These are phyloP conservation scores for Apis florea DNA, from an alignment of 1,140 invertebrate genomes.

Conservation along the genomic window DNA sequence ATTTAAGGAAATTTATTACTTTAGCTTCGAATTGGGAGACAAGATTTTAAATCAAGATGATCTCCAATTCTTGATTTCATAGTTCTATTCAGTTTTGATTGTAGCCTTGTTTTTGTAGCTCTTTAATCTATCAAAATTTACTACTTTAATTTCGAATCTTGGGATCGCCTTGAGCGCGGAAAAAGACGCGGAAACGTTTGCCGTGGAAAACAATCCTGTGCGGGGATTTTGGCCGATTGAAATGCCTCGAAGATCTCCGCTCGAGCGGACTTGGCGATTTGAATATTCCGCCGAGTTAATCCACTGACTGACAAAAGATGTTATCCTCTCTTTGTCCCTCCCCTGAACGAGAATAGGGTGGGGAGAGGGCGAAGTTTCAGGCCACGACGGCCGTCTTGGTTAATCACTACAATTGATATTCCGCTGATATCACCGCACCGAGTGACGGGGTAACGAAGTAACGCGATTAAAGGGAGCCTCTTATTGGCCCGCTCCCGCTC, in stretches of 20 bases:
- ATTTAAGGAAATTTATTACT: too few species aligned
- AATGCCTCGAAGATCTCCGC: constrained; percentile 59
- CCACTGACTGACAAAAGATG: constrained; percentile 75
- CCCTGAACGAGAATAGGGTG: constrained; percentile 38
- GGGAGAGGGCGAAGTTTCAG: constrained; percentile 70
- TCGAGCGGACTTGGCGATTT: constrained; percentile 60
- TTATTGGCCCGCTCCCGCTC: constrained; percentile 77
- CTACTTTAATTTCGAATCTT: too few species aligned
- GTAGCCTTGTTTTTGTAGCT: too few species aligned
- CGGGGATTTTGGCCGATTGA: constrained; percentile 56
- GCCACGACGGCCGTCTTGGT: constrained; percentile 73
- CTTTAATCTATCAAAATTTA: too few species aligned
- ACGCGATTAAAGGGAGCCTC: constrained; percentile 77
- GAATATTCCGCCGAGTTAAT: constrained; percentile 73
- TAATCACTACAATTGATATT: constrained; percentile 82
- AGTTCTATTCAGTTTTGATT: too few species aligned
- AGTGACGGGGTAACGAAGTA: constrained; percentile 79
- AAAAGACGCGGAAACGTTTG: too few species aligned
- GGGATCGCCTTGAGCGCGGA: too few species aligned
- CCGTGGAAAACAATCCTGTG: neutral
- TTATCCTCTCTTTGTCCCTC: constrained; percentile 66
- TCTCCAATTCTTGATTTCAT: too few species aligned
- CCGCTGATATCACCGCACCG: constrained; percentile 79
- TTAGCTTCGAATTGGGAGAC: too few species aligned
- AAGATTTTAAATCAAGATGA: too few species aligned